phyloP scores from a whole-genome alignment of 2,888 invertebrate species.

The Eupithecia exiguata region DNA sequence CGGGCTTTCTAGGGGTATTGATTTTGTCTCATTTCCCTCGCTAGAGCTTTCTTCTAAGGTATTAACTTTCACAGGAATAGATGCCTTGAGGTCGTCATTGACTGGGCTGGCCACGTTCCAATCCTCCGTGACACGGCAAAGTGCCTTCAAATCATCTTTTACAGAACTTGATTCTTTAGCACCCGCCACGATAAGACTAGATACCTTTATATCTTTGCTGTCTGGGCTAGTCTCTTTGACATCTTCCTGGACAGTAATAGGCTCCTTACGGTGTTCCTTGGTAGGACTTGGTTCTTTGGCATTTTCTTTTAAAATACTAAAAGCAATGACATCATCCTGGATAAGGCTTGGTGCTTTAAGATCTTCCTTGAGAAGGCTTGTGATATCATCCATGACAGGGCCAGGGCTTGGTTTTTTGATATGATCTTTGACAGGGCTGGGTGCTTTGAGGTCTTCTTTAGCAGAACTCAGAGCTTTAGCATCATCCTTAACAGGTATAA shows the following conservation, averaged over 20 bases:
- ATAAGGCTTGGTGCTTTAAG: too few species aligned
- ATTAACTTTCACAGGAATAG: conserved; percentile 23
- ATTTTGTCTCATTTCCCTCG: conserved; percentile 22
- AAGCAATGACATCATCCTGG: conserved; percentile 18
- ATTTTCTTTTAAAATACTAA: conserved; percentile 22
- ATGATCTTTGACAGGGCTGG: too few species aligned
- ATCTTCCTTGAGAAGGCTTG: too few species aligned
- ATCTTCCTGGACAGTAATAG: conserved; percentile 22
- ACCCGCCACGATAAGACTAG: conserved; percentile 16
- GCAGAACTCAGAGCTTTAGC: too few species aligned
- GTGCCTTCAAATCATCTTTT: conserved; percentile 11
- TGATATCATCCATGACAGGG: too few species aligned
- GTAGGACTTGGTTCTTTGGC: conserved; percentile 8
- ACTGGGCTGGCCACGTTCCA: not conserved
- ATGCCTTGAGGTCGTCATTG: conserved; percentile 13
- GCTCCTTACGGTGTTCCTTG: conserved; percentile 10
- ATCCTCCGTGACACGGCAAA: too few species aligned
- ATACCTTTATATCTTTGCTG: conserved; percentile 23
- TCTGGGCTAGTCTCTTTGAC: conserved; percentile 6
- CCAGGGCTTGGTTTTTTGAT: too few species aligned
- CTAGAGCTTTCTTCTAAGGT: conserved; percentile 19
- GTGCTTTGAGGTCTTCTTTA: too few species aligned
- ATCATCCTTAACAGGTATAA: conserved; percentile 16
- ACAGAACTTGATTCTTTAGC: conserved; percentile 13
- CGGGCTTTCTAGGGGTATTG: conserved; percentile 14